Evolutionary conservation across 2,888 invertebrate species (phyloP).

Genomic region (Rhingia rostrata): DNA sequence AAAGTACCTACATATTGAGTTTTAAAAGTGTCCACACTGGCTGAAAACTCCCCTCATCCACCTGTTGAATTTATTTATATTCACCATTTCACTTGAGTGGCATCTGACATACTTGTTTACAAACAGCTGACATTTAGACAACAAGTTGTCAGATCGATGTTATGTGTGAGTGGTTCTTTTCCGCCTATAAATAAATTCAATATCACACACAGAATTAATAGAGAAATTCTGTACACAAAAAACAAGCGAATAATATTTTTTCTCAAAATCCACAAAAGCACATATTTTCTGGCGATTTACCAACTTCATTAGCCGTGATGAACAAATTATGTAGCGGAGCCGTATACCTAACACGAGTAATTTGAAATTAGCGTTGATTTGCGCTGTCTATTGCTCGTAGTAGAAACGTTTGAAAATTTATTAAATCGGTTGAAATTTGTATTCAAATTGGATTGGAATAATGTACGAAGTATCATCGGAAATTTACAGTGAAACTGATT

Average conservation of each 20-base stretch:
- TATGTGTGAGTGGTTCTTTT: constrained; percentile 1
- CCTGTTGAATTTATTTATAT: not conserved
- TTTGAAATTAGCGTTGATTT: constrained; percentile 13
- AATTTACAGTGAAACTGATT: constrained; percentile 88
- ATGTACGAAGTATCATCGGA: constrained; percentile 88
- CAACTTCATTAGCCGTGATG: constrained; percentile 54
- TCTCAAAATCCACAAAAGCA: constrained; percentile 24
- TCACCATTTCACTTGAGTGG: not conserved
- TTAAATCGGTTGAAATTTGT: not conserved
- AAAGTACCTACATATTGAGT: no score
- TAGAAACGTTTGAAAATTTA: not conserved
- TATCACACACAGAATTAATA: not conserved
- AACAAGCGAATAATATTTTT: constrained; percentile 28
- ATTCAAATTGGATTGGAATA: not conserved
- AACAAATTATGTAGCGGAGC: constrained; percentile 24
- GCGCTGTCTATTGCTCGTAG: not conserved
- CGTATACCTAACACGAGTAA: not conserved
- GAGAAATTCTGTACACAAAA: constrained; percentile 2
- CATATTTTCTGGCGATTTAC: constrained; percentile 56
- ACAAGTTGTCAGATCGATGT: constrained; percentile 19
- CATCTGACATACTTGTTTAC: constrained; percentile 35
- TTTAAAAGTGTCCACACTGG: not conserved
- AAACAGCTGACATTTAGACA: constrained; percentile 39
- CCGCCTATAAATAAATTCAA: constrained; percentile 57
- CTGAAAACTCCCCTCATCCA: not conserved